Evolutionary conservation across 2,797 vertebrate species (phyloP).

Genomic region (Cuculus canorus): DNA sequence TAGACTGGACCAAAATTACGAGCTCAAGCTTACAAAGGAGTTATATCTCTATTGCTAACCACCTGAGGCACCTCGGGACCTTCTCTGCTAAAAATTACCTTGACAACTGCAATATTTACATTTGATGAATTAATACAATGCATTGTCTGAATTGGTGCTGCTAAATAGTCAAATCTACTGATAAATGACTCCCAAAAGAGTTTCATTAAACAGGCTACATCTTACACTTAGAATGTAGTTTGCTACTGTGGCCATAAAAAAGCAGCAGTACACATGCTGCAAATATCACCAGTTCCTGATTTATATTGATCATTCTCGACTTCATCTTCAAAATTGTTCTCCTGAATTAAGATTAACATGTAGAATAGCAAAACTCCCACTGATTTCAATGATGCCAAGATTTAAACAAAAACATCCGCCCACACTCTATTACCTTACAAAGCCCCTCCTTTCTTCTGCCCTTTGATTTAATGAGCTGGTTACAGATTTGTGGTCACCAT

Average conservation of each 20-base stretch:
- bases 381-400: neutral
- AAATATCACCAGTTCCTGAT: neutral
- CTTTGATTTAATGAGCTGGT: neutral
- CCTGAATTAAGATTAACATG: neutral
- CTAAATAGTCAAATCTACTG: neutral
- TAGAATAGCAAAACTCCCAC: neutral
- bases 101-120: neutral
- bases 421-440: constrained; percentile 54
- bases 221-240: neutral
- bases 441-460: neutral
- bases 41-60: neutral
- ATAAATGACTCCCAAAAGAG: neutral
- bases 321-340: neutral
- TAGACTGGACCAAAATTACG: neutral
- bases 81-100: neutral
- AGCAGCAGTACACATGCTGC: neutral
- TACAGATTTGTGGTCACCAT: neutral
- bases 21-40: neutral
- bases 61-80: neutral
- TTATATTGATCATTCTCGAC: neutral
- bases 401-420: neutral
- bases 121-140: neutral
- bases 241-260: neutral
- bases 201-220: neutral
- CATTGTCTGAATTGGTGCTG: neutral